These are phyloP conservation scores for Regulus satrapa DNA, from an alignment of 2,113 vertebrate genomes.

Conservation along the genomic window DNA sequence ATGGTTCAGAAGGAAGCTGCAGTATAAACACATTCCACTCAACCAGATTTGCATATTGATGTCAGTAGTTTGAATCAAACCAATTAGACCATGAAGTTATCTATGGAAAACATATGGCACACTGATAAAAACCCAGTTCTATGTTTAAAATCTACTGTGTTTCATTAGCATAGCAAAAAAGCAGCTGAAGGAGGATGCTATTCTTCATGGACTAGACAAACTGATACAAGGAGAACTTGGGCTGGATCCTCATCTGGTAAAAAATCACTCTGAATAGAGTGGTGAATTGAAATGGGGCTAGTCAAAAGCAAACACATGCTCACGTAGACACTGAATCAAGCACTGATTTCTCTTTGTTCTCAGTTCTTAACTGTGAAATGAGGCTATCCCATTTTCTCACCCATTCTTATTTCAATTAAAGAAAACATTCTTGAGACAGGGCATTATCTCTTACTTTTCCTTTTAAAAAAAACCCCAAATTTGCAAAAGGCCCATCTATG, in stretches of 20 bases:
- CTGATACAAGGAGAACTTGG: slow-evolving; percentile 9
- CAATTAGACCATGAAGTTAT: slow-evolving; percentile 67
- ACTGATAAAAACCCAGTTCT: slow-evolving; percentile 39
- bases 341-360: slow-evolving; percentile 9
- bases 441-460: not conserved
- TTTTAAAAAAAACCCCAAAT: not conserved
- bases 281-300: not conserved
- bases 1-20: slow-evolving; percentile 50
- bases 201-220: slow-evolving; percentile 42
- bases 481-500: not conserved
- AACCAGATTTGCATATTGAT: slow-evolving; percentile 67
- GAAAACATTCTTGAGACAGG: not conserved
- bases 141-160: slow-evolving; percentile 62
- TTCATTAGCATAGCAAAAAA: slow-evolving; percentile 57
- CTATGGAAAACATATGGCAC: slow-evolving; percentile 67
- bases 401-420: not conserved
- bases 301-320: not conserved
- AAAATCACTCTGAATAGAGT: not conserved
- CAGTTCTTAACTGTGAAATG: not conserved
- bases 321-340: not conserved
- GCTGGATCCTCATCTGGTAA: slow-evolving; percentile 24
- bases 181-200: slow-evolving; percentile 6
- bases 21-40: slow-evolving; percentile 55
- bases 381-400: not conserved
- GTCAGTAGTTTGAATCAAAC: slow-evolving; percentile 66